Percentiles rank a stretch among this genome's conserved stretches.
These are phyloP conservation scores for Himalopsyche anomala DNA, from an alignment of 2,888 invertebrate genomes.

Conservation along the genomic window DNA sequence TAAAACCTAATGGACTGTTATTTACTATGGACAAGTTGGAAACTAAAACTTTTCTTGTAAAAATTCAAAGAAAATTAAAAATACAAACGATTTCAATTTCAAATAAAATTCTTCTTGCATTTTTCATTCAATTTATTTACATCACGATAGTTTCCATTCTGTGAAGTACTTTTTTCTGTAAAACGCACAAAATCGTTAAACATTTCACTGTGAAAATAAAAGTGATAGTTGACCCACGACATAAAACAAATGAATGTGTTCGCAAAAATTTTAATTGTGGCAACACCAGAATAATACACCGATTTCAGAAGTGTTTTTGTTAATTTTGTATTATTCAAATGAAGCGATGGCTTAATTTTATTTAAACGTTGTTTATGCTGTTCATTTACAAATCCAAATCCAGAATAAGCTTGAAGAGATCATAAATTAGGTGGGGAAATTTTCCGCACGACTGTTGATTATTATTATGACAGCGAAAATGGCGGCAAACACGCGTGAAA, in stretches of 20 bases:
- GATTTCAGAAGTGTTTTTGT: not conserved
- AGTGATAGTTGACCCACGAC: not conserved
- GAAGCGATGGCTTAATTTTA: not conserved
- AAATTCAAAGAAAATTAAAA: too few species aligned
- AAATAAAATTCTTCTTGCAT: too few species aligned
- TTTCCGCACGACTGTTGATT: slow-evolving; percentile 31
- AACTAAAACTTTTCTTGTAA: too few species aligned
- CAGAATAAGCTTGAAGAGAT: slow-evolving; percentile 32
- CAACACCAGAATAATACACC: not conserved
- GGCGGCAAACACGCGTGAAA: slow-evolving; percentile 35
- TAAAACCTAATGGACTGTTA: too few species aligned
- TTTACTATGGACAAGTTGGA: too few species aligned
- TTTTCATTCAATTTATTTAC: too few species aligned
- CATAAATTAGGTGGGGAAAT: slow-evolving; percentile 23
- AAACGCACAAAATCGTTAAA: too few species aligned
- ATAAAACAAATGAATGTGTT: not conserved
- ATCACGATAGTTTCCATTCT: too few species aligned
- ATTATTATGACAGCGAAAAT: slow-evolving; percentile 40
- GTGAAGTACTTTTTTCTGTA: too few species aligned
- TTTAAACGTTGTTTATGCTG: slow-evolving; percentile 11
- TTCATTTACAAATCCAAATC: slow-evolving; percentile 32
- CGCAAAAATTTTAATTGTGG: not conserved
- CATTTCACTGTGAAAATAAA: too few species aligned
- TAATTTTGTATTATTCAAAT: slow-evolving; percentile 7
- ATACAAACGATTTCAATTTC: too few species aligned